Evolutionary conservation across 2,797 vertebrate species (phyloP).

Genomic region (Iguana delicatissima): DNA sequence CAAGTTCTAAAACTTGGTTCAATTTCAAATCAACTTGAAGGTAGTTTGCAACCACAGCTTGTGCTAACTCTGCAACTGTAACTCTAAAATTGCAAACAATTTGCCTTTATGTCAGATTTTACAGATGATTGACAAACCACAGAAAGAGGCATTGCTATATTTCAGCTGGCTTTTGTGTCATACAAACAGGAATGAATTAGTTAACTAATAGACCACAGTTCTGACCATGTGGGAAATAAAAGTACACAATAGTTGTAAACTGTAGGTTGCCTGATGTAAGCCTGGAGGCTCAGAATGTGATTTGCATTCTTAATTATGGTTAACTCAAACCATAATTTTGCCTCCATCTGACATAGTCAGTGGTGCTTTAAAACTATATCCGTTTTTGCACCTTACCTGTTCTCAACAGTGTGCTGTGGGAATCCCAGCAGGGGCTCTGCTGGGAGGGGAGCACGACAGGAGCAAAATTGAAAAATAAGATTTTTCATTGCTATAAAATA

Average conservation of each 20-base stretch:
- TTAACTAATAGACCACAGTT: not conserved
- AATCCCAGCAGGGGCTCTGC: too few relatives aligned
- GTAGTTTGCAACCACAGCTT: not conserved
- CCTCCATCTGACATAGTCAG: not conserved
- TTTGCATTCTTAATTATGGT: not conserved
- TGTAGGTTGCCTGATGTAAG: not conserved
- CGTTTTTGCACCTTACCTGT: too few relatives aligned
- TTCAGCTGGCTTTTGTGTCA: not conserved
- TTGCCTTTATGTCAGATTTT: not conserved
- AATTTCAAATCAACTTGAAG: not conserved
- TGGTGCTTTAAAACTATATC: too few relatives aligned
- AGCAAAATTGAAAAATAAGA: too few relatives aligned
- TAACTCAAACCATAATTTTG: not conserved
- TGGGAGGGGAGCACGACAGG: too few relatives aligned
- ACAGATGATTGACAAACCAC: not conserved
- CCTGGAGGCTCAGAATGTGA: not conserved
- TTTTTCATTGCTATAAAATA: too few relatives aligned
- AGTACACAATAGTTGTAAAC: too few relatives aligned
- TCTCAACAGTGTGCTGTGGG: too few relatives aligned
- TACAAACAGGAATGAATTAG: not conserved
- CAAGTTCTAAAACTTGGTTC: not conserved
- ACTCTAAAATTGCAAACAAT: not conserved
- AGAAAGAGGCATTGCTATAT: not conserved
- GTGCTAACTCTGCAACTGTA: not conserved
- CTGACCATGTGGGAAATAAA: not conserved